Conservation (phyloP, 2,113 vertebrate genomes). For the Cyphomyrus discorhynchus region DNA sequence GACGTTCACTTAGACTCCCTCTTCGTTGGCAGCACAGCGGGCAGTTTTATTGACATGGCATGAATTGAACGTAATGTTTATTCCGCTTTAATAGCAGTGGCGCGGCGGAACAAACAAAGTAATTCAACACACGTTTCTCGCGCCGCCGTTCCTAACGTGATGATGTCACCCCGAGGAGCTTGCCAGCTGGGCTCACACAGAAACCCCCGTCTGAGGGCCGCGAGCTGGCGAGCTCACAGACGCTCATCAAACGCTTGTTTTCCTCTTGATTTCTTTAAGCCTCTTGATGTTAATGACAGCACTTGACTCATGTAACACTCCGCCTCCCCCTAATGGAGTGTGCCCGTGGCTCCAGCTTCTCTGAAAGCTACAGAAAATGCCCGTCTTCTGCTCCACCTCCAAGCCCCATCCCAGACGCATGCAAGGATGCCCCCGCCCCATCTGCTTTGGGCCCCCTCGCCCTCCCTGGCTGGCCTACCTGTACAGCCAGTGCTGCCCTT, state of each 20-base stretch:
- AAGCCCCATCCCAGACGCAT: neutral
- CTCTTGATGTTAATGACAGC: neutral
- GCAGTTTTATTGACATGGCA: slow-evolving; percentile 33
- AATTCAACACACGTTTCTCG: slow-evolving; percentile 33
- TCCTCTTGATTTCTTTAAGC: neutral
- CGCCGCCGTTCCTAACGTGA: slow-evolving; percentile 23
- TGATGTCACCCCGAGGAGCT: slow-evolving; percentile 24
- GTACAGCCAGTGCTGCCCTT: slow-evolving; percentile 95
- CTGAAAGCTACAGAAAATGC: neutral
- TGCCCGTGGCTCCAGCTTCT: neutral
- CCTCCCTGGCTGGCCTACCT: slow-evolving; percentile 51
- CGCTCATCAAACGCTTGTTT: neutral
- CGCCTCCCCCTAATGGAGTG: neutral
- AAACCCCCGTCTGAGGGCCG: neutral
- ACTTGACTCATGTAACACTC: neutral
- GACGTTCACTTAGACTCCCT: neutral
- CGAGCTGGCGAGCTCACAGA: neutral
- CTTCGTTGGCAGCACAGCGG: slow-evolving; percentile 50
- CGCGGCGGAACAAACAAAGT: slow-evolving; percentile 50
- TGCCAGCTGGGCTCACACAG: neutral
- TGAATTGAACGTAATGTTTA: slow-evolving; percentile 55
- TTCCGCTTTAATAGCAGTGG: slow-evolving; percentile 47
- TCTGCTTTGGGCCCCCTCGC: neutral
- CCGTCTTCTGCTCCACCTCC: neutral
- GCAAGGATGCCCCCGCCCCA: neutral